A percentile compares a stretch with the other conserved stretches of the same genome.
phyloP scores from a whole-genome alignment of 2,113 vertebrate genomes.

The Paradisaea rubra region DNA sequence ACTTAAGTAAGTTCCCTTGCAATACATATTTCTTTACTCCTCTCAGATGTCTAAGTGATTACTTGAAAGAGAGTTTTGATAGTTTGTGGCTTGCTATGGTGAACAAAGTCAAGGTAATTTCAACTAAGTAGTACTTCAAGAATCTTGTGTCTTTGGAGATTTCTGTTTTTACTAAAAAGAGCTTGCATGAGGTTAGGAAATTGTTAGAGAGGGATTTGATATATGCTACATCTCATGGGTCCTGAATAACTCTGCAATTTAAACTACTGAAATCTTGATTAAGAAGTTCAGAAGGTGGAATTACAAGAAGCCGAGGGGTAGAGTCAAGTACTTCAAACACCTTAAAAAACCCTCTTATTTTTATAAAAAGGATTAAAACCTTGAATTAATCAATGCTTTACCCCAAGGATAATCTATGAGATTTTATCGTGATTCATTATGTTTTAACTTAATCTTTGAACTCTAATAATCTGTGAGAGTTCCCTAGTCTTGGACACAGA shows the following conservation, averaged over 20 bases:
- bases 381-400: neutral
- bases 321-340: conserved; percentile 5
- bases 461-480: neutral
- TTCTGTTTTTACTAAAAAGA: neutral
- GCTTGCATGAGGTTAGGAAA: neutral
- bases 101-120: neutral
- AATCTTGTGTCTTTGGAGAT: neutral
- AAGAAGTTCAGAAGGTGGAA: neutral
- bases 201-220: neutral
- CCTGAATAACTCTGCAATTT: neutral
- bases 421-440: conserved; percentile 12
- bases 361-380: neutral
- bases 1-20: neutral
- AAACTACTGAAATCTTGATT: neutral
- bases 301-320: neutral
- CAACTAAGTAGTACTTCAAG: neutral
- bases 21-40: neutral
- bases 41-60: neutral
- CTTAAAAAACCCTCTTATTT: neutral
- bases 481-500: neutral
- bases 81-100: neutral
- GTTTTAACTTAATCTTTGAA: neutral
- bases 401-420: neutral
- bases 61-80: neutral
- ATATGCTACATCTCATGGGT: neutral